A percentile compares a stretch with the other conserved stretches of the same genome.
These are phyloP conservation scores for Burhinus bistriatus DNA, from an alignment of 2,113 vertebrate genomes.

Conservation along the genomic window DNA sequence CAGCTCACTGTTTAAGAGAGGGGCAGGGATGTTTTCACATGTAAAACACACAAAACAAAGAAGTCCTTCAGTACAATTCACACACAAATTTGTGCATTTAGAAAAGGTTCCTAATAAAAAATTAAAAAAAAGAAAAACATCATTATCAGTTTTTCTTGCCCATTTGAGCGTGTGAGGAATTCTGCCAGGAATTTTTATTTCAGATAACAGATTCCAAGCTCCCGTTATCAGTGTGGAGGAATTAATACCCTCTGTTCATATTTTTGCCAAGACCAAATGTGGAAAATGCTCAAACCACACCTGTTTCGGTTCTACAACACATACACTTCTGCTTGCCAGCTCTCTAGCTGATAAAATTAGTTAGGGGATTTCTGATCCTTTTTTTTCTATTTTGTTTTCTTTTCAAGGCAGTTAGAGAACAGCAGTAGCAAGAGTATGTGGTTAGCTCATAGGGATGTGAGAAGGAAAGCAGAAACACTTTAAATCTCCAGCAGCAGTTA, in stretches of 20 bases:
- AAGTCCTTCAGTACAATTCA: not conserved
- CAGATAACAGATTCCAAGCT: conserved; percentile 16
- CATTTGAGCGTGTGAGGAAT: not conserved
- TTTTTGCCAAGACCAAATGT: conserved; percentile 49
- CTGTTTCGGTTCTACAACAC: conserved; percentile 4
- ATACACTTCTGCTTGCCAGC: conserved; percentile 41
- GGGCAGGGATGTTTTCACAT: not conserved
- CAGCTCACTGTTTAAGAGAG: not conserved
- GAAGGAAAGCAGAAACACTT: conserved; percentile 64
- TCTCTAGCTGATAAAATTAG: conserved; percentile 67
- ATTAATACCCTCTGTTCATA: conserved; percentile 48
- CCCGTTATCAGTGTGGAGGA: not conserved
- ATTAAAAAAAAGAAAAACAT: not conserved
- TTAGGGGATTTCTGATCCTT: conserved; percentile 56
- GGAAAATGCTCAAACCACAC: conserved; percentile 43
- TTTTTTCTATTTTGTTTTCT: not conserved
- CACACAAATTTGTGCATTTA: not conserved
- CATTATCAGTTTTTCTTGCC: not conserved
- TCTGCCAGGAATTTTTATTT: conserved; percentile 34
- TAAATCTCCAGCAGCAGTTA: not conserved
- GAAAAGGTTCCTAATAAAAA: not conserved
- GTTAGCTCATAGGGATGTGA: conserved; percentile 64
- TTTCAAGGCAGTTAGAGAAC: conserved; percentile 38
- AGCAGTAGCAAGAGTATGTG: not conserved
- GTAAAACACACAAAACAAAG: not conserved